phyloP scores from a whole-genome alignment of 2,797 vertebrate genomes.

The Lates japonicus region DNA sequence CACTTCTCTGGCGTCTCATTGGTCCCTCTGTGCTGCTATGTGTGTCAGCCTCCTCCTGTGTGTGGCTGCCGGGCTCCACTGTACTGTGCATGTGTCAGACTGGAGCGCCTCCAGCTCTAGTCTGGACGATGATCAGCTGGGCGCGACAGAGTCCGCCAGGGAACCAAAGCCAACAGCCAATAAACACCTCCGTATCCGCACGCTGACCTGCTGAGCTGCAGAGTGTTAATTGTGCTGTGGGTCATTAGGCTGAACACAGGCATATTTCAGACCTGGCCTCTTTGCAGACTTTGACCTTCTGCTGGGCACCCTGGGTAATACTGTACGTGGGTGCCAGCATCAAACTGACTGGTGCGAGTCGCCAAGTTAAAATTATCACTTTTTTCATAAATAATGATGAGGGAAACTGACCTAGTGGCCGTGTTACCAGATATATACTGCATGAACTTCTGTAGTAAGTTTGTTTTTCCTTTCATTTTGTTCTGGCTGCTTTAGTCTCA shows the following conservation, averaged over 20 bases:
- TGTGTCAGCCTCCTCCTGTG: conserved; percentile 67
- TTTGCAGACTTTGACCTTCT: conserved; percentile 59
- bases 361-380: conserved; percentile 61
- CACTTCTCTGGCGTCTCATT: conserved; percentile 42
- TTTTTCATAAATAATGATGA: conserved; percentile 70
- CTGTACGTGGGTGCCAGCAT: conserved; percentile 40
- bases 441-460: conserved; percentile 11
- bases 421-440: conserved; percentile 25
- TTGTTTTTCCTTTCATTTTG: background rate
- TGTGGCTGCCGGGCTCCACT: conserved; percentile 56
- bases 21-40: conserved; percentile 53
- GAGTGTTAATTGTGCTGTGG: conserved; percentile 82
- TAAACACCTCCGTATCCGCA: conserved; percentile 74
- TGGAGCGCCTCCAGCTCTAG: conserved; percentile 76
- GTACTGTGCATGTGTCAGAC: conserved; percentile 74
- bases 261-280: conserved; percentile 72
- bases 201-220: conserved; percentile 69
- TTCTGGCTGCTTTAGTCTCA: background rate
- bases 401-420: conserved; percentile 66
- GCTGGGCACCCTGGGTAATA: conserved; percentile 65
- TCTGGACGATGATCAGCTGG: conserved; percentile 81
- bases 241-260: conserved; percentile 79
- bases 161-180: conserved; percentile 75
- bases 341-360: conserved; percentile 49
- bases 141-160: conserved; percentile 35